These are phyloP conservation scores for Scolopax mira DNA, from an alignment of 2,113 vertebrate genomes.

Conservation along the genomic window DNA sequence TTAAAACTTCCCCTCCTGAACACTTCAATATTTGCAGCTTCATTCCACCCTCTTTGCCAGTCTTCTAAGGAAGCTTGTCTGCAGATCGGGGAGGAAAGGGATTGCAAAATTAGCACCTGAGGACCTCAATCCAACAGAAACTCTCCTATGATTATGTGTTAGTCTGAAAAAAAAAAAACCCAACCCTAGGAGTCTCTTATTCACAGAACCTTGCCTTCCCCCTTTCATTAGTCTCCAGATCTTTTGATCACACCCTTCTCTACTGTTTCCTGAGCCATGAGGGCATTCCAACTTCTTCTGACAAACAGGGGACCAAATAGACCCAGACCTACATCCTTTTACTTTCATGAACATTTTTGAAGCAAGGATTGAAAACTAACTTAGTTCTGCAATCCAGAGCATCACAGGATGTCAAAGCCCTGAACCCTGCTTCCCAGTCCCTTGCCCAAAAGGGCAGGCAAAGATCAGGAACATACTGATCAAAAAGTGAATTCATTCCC, in stretches of 20 bases:
- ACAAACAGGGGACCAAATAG: not conserved
- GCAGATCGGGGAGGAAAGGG: not conserved
- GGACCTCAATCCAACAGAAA: not conserved
- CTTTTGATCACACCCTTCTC: not conserved
- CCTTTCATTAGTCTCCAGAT: not conserved
- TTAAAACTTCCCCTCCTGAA: not conserved
- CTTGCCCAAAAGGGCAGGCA: not conserved
- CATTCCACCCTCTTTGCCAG: not conserved
- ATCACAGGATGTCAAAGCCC: not conserved
- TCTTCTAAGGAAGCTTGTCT: not conserved
- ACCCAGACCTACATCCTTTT: not conserved
- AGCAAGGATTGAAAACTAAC: not conserved
- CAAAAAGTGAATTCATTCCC: not conserved
- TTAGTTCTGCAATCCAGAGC: not conserved
- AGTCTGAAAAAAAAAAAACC: not conserved
- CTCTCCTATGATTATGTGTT: not conserved
- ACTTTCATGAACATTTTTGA: not conserved
- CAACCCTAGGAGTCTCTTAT: not conserved
- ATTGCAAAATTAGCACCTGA: not conserved
- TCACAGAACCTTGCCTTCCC: not conserved
- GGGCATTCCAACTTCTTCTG: not conserved
- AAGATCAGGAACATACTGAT: not conserved
- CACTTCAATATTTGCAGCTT: not conserved
- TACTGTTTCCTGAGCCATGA: not conserved
- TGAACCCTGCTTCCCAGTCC: not conserved